A percentile compares a stretch with the other conserved stretches of the same genome.
Conservation (phyloP, 2,888 invertebrate genomes). For the Lasius platythorax region DNA sequence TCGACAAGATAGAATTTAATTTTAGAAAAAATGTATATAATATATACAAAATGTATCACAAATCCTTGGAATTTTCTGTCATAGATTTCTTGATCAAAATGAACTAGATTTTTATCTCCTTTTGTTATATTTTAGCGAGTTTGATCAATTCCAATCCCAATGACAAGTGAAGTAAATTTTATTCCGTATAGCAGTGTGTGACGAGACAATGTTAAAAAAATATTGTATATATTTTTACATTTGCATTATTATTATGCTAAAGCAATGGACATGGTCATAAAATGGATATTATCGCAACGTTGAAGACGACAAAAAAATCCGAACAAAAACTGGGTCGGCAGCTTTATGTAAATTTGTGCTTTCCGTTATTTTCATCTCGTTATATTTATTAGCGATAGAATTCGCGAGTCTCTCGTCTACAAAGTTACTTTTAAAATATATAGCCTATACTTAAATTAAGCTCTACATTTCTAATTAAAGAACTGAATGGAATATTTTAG, state of each 20-base stretch:
- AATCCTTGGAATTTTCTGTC: background rate
- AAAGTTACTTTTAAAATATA: background rate
- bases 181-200: background rate
- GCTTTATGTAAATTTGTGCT: conserved; percentile 34
- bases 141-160: background rate
- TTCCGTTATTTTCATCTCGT: conserved; percentile 33
- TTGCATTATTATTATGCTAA: conserved; percentile 37
- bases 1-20: background rate
- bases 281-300: background rate
- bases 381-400: conserved; percentile 19
- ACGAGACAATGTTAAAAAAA: background rate
- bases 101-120: background rate
- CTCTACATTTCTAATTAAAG: background rate
- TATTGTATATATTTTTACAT: conserved; percentile 12
- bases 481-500: background rate
- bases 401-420: background rate
- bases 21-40: background rate
- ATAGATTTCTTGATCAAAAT: background rate
- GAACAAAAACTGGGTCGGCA: conserved; percentile 14
- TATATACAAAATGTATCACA: background rate
- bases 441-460: background rate
- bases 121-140: background rate
- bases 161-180: conserved; percentile 5
- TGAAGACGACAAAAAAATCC: conserved; percentile 26
- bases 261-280: conserved; percentile 13